Evolutionary conservation across 1,140 invertebrate species (phyloP).

Genomic region (Arctopsyche grandis): DNA sequence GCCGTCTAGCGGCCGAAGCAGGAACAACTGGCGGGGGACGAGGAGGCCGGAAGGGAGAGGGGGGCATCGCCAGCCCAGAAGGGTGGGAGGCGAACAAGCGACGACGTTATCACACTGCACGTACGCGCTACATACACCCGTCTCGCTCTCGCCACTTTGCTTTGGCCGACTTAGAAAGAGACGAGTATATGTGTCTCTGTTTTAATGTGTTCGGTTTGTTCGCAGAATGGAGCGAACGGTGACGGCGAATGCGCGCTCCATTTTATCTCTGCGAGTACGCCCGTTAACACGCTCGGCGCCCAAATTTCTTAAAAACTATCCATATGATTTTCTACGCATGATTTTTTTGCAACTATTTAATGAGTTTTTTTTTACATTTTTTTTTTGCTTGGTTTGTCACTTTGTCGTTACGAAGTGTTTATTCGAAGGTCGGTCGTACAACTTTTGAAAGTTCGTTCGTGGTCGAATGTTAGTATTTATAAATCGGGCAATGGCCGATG

Average conservation of each 20-base stretch:
- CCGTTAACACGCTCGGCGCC: slow-evolving; percentile 20
- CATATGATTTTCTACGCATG: not conserved
- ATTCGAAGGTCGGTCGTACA: slow-evolving; percentile 9
- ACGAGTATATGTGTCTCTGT: not conserved
- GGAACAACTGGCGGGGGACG: not conserved
- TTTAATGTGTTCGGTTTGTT: not conserved
- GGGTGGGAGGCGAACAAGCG: not conserved
- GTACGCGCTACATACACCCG: not conserved
- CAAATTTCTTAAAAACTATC: too few relatives aligned
- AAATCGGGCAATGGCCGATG: slow-evolving; percentile 6
- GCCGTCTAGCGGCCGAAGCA: not conserved
- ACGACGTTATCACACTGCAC: not conserved
- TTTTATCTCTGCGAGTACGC: slow-evolving; percentile 13
- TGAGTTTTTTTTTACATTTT: not conserved
- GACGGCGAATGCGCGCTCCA: slow-evolving; percentile 8
- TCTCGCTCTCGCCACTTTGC: not conserved
- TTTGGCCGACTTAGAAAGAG: not conserved
- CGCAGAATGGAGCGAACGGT: not conserved
- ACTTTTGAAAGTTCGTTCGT: not conserved
- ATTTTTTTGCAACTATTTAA: not conserved
- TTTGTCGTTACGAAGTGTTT: not conserved
- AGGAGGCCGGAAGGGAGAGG: not conserved
- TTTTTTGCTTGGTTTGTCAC: not conserved
- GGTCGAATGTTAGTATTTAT: not conserved
- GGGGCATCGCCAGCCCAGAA: not conserved